A percentile compares a stretch with the other conserved stretches of the same genome.
Evolutionary conservation across 2,888 invertebrate species (phyloP).

Genomic region (Byasa hedistus): DNA sequence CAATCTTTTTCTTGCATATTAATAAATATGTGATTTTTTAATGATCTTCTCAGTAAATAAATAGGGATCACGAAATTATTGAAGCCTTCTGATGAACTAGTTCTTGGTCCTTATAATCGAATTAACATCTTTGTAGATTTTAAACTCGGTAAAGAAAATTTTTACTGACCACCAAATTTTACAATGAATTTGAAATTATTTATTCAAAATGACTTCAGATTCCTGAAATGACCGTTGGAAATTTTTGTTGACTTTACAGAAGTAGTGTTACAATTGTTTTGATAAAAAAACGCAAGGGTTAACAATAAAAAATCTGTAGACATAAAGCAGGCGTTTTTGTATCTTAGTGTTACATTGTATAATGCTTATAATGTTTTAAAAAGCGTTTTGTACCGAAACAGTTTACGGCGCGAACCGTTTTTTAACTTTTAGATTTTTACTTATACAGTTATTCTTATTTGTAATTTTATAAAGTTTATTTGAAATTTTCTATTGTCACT

Average conservation of each 20-base stretch:
- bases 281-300: conserved; percentile 8
- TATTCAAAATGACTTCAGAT: conserved; percentile 24
- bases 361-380: conserved; percentile 11
- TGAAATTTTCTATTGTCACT: conserved; percentile 34
- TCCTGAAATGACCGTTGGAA: conserved; percentile 26
- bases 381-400: conserved; percentile 21
- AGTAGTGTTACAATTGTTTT: conserved; percentile 26
- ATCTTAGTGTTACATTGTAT: conserved; percentile 10
- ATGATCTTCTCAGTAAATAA: background rate
- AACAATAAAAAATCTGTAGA: conserved; percentile 5
- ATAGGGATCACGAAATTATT: background rate
- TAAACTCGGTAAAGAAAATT: conserved; percentile 6
- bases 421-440: conserved; percentile 66
- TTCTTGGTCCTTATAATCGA: conserved; percentile 7
- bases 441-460: conserved; percentile 54
- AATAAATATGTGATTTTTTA: no score
- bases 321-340: conserved; percentile 8
- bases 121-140: conserved; percentile 10
- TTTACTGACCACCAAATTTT: conserved; percentile 16
- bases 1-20: no score
- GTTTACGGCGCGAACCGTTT: conserved; percentile 43
- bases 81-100: conserved; percentile 14
- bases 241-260: conserved; percentile 29
- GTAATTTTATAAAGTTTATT: conserved; percentile 40
- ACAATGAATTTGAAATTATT: conserved; percentile 10